Evolutionary conservation across 92 coral and sea anemone genomes (phyloP).

Genomic region (Heliopora coerulea): DNA sequence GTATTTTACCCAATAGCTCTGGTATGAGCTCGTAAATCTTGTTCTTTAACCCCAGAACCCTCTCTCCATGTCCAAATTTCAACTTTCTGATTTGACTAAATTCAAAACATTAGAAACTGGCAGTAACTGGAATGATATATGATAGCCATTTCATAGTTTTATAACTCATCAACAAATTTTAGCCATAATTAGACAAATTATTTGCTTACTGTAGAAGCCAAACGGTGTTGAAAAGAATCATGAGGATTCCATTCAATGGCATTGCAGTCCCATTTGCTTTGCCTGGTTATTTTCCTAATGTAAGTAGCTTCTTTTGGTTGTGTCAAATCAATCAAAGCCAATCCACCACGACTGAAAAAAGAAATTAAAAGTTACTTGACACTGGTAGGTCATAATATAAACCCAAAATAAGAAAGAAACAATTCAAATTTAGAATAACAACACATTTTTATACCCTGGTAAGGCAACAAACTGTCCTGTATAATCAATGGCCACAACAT

Average conservation of each 20-base stretch:
- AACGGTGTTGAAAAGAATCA: slow-evolving; percentile 65
- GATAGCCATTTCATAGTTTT: neutral
- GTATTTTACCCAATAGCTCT: slow-evolving; percentile 68
- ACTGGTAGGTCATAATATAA: neutral
- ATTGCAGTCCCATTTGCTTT: slow-evolving; percentile 97
- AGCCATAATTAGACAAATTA: neutral
- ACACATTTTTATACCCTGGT: slow-evolving; percentile 74
- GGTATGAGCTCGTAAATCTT: slow-evolving; percentile 85
- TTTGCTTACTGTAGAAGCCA: slow-evolving; percentile 80
- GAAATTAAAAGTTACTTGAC: neutral
- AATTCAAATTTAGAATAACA: neutral
- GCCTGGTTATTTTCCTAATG: slow-evolving; percentile 70
- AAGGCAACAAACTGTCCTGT: slow-evolving; percentile 90
- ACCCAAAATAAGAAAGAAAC: neutral
- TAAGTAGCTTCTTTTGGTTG: slow-evolving; percentile 50
- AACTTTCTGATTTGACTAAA: slow-evolving; percentile 63
- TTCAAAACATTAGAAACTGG: slow-evolving; percentile 25
- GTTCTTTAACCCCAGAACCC: slow-evolving; percentile 71
- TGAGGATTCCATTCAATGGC: slow-evolving; percentile 98
- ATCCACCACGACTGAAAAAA: slow-evolving; percentile 73
- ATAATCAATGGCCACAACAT: slow-evolving; percentile 92
- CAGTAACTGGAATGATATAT: neutral
- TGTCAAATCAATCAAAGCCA: slow-evolving; percentile 73
- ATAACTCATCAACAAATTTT: too few relatives aligned
- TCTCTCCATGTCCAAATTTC: slow-evolving; percentile 96